Evolutionary conservation across 1,140 invertebrate species (phyloP).

Genomic region (Halyomorpha halys): DNA sequence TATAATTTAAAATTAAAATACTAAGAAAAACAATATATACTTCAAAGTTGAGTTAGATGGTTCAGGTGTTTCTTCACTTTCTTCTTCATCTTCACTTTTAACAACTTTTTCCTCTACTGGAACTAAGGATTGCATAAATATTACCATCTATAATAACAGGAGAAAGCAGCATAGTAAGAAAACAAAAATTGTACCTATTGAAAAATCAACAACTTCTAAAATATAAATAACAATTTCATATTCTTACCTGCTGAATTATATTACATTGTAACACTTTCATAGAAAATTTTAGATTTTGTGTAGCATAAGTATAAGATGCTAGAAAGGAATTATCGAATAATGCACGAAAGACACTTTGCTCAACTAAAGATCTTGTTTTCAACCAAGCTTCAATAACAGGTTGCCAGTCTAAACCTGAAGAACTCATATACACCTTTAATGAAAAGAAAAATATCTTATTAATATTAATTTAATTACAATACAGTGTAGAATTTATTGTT

Average conservation of each 20-base stretch:
- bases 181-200: background rate
- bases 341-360: constrained; percentile 61
- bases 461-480: no score
- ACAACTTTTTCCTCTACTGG: constrained; percentile 44
- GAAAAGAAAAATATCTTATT: background rate
- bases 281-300: constrained; percentile 67
- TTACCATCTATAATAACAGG: constrained; percentile 51
- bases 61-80: constrained; percentile 29
- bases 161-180: background rate
- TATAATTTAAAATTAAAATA: no score
- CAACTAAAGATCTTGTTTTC: constrained; percentile 55
- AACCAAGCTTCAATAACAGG: constrained; percentile 78
- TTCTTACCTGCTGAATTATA: constrained; percentile 55
- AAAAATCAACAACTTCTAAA: background rate
- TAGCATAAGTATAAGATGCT: constrained; percentile 65
- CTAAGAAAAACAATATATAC: no score
- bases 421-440: constrained; percentile 78
- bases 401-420: constrained; percentile 83
- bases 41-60: no score
- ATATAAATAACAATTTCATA: background rate
- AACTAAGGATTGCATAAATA: constrained; percentile 75
- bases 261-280: constrained; percentile 88
- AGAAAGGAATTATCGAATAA: constrained; percentile 74
- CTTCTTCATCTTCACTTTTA: constrained; percentile 22
- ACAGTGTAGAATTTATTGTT: no score